These are phyloP conservation scores for Campaea margaritaria DNA, from an alignment of 2,888 invertebrate genomes.

Conservation along the genomic window DNA sequence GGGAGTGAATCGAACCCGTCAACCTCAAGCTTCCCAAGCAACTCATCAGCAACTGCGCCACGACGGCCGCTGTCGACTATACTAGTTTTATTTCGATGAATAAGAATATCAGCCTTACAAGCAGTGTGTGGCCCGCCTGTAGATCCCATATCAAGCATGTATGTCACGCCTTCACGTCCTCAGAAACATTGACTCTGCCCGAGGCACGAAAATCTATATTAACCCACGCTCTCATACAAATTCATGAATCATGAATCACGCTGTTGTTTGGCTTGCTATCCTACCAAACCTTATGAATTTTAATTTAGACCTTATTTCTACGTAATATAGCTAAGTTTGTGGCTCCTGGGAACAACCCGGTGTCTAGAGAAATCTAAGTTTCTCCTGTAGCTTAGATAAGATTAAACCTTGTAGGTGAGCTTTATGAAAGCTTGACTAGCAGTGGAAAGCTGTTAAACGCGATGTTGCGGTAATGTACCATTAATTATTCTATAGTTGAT, in stretches of 20 bases:
- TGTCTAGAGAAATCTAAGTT: not conserved
- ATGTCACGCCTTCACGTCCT: constrained; percentile 15
- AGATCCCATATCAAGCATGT: constrained; percentile 15
- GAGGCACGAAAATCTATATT: constrained; percentile 11
- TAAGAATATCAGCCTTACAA: no score
- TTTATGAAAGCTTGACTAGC: no score
- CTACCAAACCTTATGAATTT: not conserved
- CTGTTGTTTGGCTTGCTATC: not conserved
- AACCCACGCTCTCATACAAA: not conserved
- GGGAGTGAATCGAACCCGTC: no score
- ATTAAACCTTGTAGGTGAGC: no score
- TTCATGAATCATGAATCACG: not conserved
- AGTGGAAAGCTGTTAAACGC: no score
- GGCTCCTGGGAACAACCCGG: no score
- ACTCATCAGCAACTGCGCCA: no score
- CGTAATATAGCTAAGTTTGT: not conserved
- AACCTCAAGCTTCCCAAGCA: no score
- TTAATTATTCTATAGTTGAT: no score
- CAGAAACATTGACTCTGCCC: constrained; percentile 10
- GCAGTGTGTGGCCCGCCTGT: not conserved
- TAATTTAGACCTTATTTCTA: not conserved
- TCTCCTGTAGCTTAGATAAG: not conserved
- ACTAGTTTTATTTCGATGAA: no score
- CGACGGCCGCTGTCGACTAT: no score
- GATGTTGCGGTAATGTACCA: no score